Evolutionary conservation across 2,888 invertebrate genomes (phyloP), one percentile per base, ranked within the genome.

Genomic region (Hofmannophila pseudospretella): DNA sequence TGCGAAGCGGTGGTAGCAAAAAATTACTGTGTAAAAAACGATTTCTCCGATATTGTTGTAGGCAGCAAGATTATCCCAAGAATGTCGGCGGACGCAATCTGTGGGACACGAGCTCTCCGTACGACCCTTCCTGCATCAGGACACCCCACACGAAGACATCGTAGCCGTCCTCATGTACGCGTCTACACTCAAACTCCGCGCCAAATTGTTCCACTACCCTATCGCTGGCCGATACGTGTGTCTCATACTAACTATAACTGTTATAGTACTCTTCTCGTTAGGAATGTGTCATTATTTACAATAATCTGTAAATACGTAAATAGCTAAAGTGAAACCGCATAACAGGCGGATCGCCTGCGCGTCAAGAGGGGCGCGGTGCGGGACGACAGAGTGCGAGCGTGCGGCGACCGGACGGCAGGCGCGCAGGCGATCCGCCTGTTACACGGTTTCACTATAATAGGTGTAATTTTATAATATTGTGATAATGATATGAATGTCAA

Each of bases 101-200:
- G 91, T 93, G 36, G 95, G 95, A 0, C 94, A 95, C 70, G 93
- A 94, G 71, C 89, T 94, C 34, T 89, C 94, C 35, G 90, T 92
- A 8, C 88, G 94, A 1, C 95, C 95, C 0, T 95, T 93, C 65
- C 91, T 94, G 1, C 94, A 95, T 75, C 93, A 94, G 67, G 91
- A 92, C 55, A 93, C 94, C 5, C 89, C 94, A 0, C 90, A 90
- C 34, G 90, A 90, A 50, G 94, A 95, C 77, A 88, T 95, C 51
- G 91, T 92, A 56, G 91, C 94, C 0, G 90, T 95, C 41, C 86
- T 95, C 16, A 78, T 94, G 47, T 95, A 92, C 67, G 91, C 94
- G 1, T 92, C 93, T 1, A 92, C 93, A 28, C 78, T 95, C 34
- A 90, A 90, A 54, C 90, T 95, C 69, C 90, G 90, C 42, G 95